A percentile compares a stretch with the other conserved stretches of the same genome.
These are phyloP conservation scores for Gila orcuttii DNA, from an alignment of 2,113 vertebrate genomes.

Conservation along the genomic window DNA sequence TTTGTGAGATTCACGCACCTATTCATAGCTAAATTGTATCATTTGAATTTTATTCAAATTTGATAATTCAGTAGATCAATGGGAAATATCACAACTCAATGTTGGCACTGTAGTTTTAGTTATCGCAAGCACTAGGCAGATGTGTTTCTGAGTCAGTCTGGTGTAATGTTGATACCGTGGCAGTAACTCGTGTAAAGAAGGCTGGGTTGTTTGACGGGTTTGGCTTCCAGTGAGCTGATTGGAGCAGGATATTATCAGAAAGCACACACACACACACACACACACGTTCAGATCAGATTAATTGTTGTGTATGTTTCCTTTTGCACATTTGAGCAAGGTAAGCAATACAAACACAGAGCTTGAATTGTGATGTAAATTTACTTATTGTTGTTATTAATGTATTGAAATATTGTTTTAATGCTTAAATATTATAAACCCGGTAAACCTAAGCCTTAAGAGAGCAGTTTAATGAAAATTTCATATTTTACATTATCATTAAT, in stretches of 20 bases:
- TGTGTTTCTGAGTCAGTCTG: background rate
- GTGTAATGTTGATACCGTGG: conserved; percentile 23
- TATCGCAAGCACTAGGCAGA: background rate
- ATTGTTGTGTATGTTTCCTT: background rate
- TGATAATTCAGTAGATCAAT: background rate
- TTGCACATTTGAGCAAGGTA: conserved; percentile 46
- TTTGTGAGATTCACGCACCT: too few relatives aligned
- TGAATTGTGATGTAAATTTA: background rate
- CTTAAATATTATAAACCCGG: background rate
- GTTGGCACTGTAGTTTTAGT: background rate
- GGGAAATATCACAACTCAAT: background rate
- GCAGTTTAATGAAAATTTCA: background rate
- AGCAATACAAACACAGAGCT: background rate
- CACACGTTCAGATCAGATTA: background rate
- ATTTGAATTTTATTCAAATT: too few relatives aligned
- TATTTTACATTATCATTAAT: background rate
- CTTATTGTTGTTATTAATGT: background rate
- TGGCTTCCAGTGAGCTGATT: background rate
- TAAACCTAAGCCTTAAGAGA: too few relatives aligned
- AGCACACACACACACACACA: background rate
- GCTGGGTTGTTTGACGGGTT: background rate
- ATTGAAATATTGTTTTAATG: background rate
- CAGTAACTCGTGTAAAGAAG: background rate
- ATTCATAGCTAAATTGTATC: too few relatives aligned
- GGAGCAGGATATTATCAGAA: background rate